Conservation (phyloP, 1,140 invertebrate species). For the Bombus cullumanus region DNA sequence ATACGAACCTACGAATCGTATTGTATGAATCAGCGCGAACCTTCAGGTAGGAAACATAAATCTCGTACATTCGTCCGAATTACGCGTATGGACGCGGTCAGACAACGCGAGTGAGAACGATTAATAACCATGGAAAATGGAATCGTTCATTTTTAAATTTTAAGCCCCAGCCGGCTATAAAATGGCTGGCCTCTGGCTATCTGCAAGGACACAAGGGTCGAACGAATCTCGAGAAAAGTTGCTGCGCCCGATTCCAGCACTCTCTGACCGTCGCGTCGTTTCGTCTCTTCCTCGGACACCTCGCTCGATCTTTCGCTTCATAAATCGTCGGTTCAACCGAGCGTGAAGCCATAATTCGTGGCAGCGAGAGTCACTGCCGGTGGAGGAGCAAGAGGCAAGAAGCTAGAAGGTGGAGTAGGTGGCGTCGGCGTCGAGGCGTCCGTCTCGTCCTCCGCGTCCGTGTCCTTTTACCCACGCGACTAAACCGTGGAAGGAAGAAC, state of each 20-base stretch:
- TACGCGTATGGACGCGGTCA: background rate
- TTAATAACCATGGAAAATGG: constrained; percentile 10
- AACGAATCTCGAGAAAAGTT: constrained; percentile 37
- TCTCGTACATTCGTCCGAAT: background rate
- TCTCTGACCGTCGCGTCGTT: constrained; percentile 7
- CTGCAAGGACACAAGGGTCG: background rate
- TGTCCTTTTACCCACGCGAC: constrained; percentile 51
- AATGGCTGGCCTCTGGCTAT: background rate
- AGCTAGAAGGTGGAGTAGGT: constrained; percentile 3
- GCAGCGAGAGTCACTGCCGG: constrained; percentile 26
- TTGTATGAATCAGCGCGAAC: background rate
- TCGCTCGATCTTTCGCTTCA: constrained; percentile 61
- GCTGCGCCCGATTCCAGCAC: background rate
- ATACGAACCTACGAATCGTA: background rate
- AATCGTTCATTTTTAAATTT: constrained; percentile 8
- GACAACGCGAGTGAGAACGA: background rate
- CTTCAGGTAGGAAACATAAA: background rate
- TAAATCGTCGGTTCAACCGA: constrained; percentile 64
- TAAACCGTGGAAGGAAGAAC: constrained; percentile 55
- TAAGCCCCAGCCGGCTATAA: background rate
- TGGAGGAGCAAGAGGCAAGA: no score
- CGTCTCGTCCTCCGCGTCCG: constrained; percentile 44
- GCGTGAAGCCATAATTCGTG: constrained; percentile 67
- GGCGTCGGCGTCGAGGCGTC: constrained; percentile 51
- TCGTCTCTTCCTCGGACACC: constrained; percentile 35